These are phyloP conservation scores for Muscidifurax raptorellus DNA, from an alignment of 1,140 invertebrate genomes.

Conservation along the genomic window DNA sequence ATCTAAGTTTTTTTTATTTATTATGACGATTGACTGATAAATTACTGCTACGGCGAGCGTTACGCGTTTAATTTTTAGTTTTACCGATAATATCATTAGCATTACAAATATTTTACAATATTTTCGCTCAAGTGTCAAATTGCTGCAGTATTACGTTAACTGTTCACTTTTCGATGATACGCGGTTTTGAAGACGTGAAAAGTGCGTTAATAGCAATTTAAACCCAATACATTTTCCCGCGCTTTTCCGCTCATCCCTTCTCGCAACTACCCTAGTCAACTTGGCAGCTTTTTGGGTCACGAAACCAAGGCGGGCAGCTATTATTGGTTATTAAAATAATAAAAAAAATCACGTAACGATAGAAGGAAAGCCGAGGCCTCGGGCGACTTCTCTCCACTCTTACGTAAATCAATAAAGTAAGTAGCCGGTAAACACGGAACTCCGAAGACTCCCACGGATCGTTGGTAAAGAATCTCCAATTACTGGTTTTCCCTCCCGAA, in stretches of 20 bases:
- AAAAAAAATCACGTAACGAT: slow-evolving; percentile 4
- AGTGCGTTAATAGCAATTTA: background rate
- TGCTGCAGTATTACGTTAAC: no score
- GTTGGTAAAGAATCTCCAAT: background rate
- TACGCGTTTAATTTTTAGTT: no score
- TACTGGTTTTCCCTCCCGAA: background rate
- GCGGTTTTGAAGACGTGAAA: no score
- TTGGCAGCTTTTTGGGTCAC: background rate
- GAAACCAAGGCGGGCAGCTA: background rate
- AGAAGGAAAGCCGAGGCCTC: background rate
- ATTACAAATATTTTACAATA: no score
- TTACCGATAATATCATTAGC: no score
- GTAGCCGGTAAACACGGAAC: background rate
- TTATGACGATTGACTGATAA: no score
- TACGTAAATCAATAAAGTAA: slow-evolving; percentile 6
- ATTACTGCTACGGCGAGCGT: no score
- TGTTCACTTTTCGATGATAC: no score
- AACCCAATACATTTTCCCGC: background rate
- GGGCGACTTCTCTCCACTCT: background rate
- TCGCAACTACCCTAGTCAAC: background rate
- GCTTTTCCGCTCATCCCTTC: background rate
- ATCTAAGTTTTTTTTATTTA: background rate
- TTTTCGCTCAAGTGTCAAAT: no score
- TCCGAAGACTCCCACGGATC: background rate
- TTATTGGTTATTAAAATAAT: background rate